phyloP scores from a whole-genome alignment of 2,888 invertebrate species.

The Melanostoma scalare region DNA sequence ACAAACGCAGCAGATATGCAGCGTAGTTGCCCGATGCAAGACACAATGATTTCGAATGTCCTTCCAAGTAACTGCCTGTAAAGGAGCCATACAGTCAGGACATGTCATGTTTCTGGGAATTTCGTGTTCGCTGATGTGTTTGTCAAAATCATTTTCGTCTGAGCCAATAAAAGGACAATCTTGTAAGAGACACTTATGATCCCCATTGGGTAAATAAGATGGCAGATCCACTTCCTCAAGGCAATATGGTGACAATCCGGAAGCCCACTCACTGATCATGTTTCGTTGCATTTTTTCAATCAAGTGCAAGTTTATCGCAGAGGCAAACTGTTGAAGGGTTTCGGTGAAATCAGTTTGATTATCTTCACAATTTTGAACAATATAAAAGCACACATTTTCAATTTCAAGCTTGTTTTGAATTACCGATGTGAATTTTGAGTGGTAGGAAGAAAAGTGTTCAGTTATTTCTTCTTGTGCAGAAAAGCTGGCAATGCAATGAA shows the following conservation, averaged over 20 bases:
- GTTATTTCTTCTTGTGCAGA: background rate
- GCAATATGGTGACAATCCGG: background rate
- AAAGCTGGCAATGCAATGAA: conserved; percentile 34
- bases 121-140: conserved; percentile 35
- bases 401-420: conserved; percentile 6
- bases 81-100: background rate
- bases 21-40: background rate
- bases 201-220: background rate
- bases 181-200: conserved; percentile 27
- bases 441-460: conserved; percentile 26
- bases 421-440: background rate
- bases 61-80: conserved; percentile 7
- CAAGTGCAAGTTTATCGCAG: background rate
- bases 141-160: conserved; percentile 12
- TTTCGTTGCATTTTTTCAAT: conserved; percentile 5
- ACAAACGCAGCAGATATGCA: conserved; percentile 48
- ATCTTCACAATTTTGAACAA: conserved; percentile 24
- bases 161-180: conserved; percentile 34
- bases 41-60: conserved; percentile 32
- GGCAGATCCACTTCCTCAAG: conserved; percentile 51
- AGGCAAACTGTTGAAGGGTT: background rate
- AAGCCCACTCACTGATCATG: conserved; percentile 29
- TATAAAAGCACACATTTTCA: conserved; percentile 8
- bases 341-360: conserved; percentile 1
- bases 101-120: conserved; percentile 25